These are phyloP conservation scores for Strix uralensis DNA, from an alignment of 2,113 vertebrate species.

Conservation along the genomic window DNA sequence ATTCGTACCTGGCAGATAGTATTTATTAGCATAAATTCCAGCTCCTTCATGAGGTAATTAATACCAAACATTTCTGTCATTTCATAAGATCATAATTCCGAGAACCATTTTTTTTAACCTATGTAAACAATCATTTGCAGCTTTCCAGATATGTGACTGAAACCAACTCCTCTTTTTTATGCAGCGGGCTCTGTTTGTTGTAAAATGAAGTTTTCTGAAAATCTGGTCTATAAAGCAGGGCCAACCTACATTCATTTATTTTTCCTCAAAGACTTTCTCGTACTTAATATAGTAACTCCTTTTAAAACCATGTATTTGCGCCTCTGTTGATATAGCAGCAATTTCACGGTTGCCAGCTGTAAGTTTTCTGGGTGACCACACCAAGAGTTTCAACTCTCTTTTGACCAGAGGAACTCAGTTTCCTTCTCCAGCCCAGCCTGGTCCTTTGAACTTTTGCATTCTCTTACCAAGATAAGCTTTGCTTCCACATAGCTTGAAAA, in stretches of 20 bases:
- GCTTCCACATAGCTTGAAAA: not conserved
- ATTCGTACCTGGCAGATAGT: not conserved
- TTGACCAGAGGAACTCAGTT: not conserved
- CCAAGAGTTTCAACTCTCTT: not conserved
- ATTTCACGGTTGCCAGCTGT: not conserved
- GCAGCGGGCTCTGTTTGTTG: not conserved
- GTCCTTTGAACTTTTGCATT: not conserved
- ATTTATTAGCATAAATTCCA: slow-evolving; percentile 43
- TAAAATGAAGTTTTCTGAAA: not conserved
- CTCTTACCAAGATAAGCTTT: not conserved
- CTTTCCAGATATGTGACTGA: not conserved
- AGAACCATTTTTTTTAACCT: not conserved
- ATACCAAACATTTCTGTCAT: slow-evolving; percentile 11
- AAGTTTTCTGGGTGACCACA: not conserved
- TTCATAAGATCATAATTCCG: not conserved
- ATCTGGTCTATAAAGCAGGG: not conserved
- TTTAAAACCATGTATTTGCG: not conserved
- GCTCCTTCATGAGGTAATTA: slow-evolving; percentile 11
- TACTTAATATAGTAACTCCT: not conserved
- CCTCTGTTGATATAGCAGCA: not conserved
- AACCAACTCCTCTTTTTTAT: not conserved
- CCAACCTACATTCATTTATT: not conserved
- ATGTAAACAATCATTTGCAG: not conserved
- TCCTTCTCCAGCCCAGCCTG: not conserved
- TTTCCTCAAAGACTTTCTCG: not conserved